Percentiles rank a stretch among this genome's conserved stretches.
Evolutionary conservation across 2,888 invertebrate genomes (phyloP).

Genomic region (Aphodius granarius): DNA sequence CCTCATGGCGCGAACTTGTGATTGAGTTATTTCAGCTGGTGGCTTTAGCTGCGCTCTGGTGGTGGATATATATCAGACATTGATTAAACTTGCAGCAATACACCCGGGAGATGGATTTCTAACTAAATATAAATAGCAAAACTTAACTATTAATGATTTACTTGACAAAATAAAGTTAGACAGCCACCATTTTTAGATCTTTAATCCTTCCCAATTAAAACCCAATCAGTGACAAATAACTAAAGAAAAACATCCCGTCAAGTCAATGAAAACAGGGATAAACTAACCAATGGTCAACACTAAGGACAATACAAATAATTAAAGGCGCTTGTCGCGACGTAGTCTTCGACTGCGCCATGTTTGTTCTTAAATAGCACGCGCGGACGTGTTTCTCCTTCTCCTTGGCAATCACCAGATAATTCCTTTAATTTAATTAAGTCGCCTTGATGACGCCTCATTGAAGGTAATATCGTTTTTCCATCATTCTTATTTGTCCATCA

Average conservation of each 20-base stretch:
- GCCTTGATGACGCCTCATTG: conserved; percentile 26
- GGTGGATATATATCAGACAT: neutral
- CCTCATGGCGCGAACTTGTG: conserved; percentile 49
- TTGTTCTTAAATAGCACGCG: conserved; percentile 46
- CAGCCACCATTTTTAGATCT: no score
- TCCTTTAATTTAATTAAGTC: conserved; percentile 47
- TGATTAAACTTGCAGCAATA: neutral
- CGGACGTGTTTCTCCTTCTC: conserved; percentile 36
- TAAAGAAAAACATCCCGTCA: conserved; percentile 36
- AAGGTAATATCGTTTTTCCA: conserved; percentile 5
- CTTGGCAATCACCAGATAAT: conserved; percentile 39
- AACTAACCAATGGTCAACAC: conserved; percentile 39
- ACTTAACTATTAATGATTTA: no score
- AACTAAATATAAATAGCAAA: neutral
- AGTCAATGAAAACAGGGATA: conserved; percentile 39
- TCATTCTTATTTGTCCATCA: neutral
- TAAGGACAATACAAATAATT: conserved; percentile 47
- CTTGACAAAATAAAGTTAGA: no score
- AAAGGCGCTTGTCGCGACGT: conserved; percentile 36
- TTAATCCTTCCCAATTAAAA: no score
- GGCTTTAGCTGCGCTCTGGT: neutral
- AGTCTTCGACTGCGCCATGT: conserved; percentile 30
- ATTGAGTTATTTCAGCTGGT: conserved; percentile 47
- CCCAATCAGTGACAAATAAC: conserved; percentile 38
- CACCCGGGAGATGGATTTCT: neutral